Conservation (phyloP, 2,888 invertebrate species). For the Labia minor region DNA sequence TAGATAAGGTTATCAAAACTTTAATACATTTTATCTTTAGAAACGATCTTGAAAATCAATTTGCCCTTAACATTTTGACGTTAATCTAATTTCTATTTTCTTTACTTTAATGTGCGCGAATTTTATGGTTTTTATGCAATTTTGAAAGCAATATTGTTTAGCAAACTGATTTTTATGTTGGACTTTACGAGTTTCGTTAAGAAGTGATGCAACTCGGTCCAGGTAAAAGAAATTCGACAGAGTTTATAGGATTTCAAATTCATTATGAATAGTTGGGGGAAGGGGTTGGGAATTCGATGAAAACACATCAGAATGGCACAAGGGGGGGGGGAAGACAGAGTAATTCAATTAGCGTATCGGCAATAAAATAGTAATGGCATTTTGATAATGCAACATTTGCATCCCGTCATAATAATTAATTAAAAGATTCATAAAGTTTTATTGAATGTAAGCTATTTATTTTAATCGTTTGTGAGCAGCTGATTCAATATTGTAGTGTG, state of each 20-base stretch:
- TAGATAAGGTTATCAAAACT: background rate
- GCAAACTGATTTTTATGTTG: background rate
- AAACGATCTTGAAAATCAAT: constrained; percentile 3
- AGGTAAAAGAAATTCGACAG: background rate
- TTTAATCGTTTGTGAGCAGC: background rate
- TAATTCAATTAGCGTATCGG: background rate
- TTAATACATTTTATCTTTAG: constrained; percentile 3
- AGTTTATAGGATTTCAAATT: no score
- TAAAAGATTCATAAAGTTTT: constrained; percentile 13
- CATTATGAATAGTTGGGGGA: background rate
- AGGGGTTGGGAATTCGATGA: background rate
- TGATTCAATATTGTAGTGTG: background rate
- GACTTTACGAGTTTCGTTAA: background rate
- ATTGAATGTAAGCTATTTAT: constrained; percentile 4
- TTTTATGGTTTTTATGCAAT: constrained; percentile 8
- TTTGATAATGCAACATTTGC: constrained; percentile 13
- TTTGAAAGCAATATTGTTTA: background rate
- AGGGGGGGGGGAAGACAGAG: background rate
- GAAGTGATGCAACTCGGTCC: background rate
- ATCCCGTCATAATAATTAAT: background rate
- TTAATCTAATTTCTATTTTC: background rate
- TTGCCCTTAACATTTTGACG: background rate
- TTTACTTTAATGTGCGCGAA: constrained; percentile 1
- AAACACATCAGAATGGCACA: background rate
- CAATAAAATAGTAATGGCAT: constrained; percentile 7